These are phyloP conservation scores for Hormiphora californensis DNA, from an alignment of 37 sponge, comb jelly and placozoan genomes.

Conservation along the genomic window DNA sequence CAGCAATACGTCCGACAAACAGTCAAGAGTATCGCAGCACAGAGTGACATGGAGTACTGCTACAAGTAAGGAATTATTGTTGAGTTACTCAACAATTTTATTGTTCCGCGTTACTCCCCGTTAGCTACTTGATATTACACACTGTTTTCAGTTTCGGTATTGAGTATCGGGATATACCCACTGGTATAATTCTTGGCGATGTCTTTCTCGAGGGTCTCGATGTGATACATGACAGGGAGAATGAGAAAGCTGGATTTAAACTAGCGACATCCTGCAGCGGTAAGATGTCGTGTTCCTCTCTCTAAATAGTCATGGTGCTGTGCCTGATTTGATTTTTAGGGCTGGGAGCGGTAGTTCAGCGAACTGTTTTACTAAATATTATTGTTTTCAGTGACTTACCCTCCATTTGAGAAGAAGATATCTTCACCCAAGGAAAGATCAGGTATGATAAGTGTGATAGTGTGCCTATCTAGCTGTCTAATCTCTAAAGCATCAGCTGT, in stretches of 20 bases:
- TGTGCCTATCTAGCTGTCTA: no score
- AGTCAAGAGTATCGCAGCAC: not conserved
- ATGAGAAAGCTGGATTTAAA: not conserved
- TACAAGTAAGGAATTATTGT: slow-evolving; percentile 22
- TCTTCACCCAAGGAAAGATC: no score
- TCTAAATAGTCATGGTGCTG: no score
- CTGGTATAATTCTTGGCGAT: slow-evolving; percentile 1
- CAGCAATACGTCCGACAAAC: slow-evolving; percentile 52
- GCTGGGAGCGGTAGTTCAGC: no score
- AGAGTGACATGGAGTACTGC: not conserved
- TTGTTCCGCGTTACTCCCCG: no score
- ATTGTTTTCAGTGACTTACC: slow-evolving; percentile 1
- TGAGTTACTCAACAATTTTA: no score
- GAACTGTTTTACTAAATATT: not conserved
- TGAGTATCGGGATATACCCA: not conserved
- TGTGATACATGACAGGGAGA: slow-evolving; percentile 10
- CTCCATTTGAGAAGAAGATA: not conserved
- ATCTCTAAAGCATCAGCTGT: no score
- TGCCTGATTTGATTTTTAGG: no score
- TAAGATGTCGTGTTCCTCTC: no score
- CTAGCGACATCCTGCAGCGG: not conserved
- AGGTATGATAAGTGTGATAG: no score
- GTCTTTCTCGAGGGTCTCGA: not conserved
- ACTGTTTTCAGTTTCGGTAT: not conserved
- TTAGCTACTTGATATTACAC: not conserved